These are phyloP conservation scores for Mamestra configurata DNA, from an alignment of 1,140 invertebrate species.

Conservation along the genomic window DNA sequence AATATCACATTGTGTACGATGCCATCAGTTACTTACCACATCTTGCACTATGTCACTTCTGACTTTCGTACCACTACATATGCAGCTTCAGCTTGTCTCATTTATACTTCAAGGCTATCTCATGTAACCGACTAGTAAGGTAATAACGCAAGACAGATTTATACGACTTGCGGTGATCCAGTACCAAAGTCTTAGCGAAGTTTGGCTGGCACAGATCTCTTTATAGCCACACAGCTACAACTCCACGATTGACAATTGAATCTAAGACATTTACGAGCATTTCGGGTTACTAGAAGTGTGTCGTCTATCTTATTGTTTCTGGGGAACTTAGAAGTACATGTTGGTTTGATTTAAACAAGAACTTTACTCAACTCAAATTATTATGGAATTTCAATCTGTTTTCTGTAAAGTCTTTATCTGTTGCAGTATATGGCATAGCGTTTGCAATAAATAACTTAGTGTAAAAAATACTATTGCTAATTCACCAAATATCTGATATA, in stretches of 20 bases:
- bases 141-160: constrained; percentile 32
- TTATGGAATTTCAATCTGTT: too few species aligned
- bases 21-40: too few species aligned
- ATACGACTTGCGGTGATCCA: constrained; percentile 18
- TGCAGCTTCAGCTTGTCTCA: not conserved
- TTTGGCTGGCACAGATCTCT: constrained; percentile 13
- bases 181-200: constrained; percentile 21
- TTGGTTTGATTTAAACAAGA: not conserved
- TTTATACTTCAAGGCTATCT: not conserved
- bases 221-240: not conserved
- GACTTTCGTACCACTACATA: too few species aligned
- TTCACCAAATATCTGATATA: too few species aligned
- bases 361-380: too few species aligned
- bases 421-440: too few species aligned
- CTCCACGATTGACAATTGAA: constrained; percentile 37
- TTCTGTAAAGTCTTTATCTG: too few species aligned
- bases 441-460: too few species aligned
- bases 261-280: constrained; percentile 17
- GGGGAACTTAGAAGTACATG: not conserved
- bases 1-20: too few species aligned
- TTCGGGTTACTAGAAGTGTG: not conserved
- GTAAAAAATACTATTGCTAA: too few species aligned
- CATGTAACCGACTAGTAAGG: not conserved
- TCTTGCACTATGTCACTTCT: too few species aligned
- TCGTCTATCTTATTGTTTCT: not conserved